Conservation (phyloP, 2,888 invertebrate genomes). For the Cataglyphis cursor region DNA sequence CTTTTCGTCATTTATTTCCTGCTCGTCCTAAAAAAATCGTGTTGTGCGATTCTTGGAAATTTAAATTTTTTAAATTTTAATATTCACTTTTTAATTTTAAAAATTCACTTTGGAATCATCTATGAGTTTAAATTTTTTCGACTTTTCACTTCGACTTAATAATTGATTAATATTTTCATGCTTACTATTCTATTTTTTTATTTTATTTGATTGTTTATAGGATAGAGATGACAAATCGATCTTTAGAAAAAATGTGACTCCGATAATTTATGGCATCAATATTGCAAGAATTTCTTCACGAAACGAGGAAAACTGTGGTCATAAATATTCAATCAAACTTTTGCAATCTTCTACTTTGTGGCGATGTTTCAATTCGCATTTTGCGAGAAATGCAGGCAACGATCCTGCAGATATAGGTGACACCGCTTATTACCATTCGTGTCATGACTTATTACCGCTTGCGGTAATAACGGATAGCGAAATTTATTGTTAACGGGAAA, state of each 20-base stretch:
- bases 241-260: not conserved
- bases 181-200: not conserved
- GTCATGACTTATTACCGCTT: slow-evolving; percentile 68
- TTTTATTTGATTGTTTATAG: not conserved
- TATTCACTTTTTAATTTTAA: no score
- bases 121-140: not conserved
- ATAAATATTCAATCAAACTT: slow-evolving; percentile 34
- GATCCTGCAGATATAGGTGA: slow-evolving; percentile 54
- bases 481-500: slow-evolving; percentile 66
- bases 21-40: not conserved
- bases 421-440: slow-evolving; percentile 69
- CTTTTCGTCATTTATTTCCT: slow-evolving; percentile 8
- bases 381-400: slow-evolving; percentile 34
- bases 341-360: slow-evolving; percentile 15
- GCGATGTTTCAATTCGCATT: not conserved
- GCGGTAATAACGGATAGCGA: slow-evolving; percentile 61
- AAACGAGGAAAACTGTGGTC: not conserved
- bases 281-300: not conserved
- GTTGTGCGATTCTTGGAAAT: not conserved
- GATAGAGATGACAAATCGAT: not conserved
- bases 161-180: not conserved
- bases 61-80: not conserved
- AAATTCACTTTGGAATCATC: not conserved
- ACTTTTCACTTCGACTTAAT: not conserved
- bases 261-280: slow-evolving; percentile 9